These are phyloP conservation scores for Macroteleia sp. DNA, from an alignment of 2,888 invertebrate species.

Conservation along the genomic window DNA sequence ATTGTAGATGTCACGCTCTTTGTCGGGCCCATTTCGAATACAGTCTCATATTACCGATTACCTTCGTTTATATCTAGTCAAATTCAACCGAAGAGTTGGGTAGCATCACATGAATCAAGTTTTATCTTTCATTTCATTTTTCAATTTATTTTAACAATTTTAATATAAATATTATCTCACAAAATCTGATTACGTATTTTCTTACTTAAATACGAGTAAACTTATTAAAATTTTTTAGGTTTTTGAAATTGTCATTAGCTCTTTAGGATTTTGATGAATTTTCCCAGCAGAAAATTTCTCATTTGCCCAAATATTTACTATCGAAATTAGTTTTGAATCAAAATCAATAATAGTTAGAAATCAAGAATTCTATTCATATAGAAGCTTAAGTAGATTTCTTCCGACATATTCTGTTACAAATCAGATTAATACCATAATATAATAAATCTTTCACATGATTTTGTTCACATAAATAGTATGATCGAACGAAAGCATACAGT, in stretches of 20 bases:
- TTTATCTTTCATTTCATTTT: not conserved
- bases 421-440: not conserved
- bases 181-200: no score
- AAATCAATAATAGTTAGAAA: no score
- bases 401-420: not conserved
- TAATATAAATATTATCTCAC: no score
- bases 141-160: no score
- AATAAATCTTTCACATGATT: not conserved
- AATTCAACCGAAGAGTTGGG: not conserved
- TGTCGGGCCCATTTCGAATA: not conserved
- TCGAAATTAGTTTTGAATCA: no score
- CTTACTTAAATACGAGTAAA: no score
- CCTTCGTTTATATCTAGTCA: not conserved
- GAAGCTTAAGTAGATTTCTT: not conserved
- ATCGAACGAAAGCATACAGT: not conserved
- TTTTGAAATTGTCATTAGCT: no score
- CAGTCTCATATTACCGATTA: not conserved
- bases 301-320: no score
- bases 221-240: no score
- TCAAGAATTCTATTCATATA: no score
- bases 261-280: no score
- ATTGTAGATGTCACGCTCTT: constrained; percentile 36
- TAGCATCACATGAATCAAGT: not conserved
- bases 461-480: not conserved
- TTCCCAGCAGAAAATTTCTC: no score